Conservation (phyloP, 35 echinoderm and acorn worm species). For the Heliocidaris erythrogramma region DNA sequence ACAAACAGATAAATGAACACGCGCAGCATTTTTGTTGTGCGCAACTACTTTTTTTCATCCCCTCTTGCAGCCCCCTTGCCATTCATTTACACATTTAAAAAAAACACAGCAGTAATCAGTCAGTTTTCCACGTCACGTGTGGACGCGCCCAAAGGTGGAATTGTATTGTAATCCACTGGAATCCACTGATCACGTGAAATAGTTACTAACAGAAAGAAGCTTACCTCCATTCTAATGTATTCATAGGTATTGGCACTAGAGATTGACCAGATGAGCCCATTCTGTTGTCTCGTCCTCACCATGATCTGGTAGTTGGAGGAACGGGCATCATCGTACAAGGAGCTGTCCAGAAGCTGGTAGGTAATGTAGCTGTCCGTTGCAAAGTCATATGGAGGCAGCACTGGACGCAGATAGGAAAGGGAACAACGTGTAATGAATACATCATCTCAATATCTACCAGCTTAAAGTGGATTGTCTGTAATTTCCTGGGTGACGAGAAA, state of each 20-base stretch:
- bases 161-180: background rate
- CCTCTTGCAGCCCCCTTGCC: too few species aligned
- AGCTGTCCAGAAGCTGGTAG: constrained; percentile 59
- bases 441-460: too few species aligned
- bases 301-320: constrained; percentile 80
- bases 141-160: background rate
- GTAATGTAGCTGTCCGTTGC: constrained; percentile 73
- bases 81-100: too few species aligned
- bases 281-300: constrained; percentile 63
- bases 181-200: too few species aligned
- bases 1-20: too few species aligned
- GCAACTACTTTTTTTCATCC: too few species aligned
- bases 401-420: background rate
- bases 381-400: constrained; percentile 76
- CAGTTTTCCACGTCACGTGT: background rate
- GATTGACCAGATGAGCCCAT: constrained; percentile 82
- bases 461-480: too few species aligned
- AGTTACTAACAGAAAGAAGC: background rate
- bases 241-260: constrained; percentile 68
- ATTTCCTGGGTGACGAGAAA: too few species aligned
- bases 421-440: too few species aligned
- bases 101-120: background rate
- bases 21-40: too few species aligned
- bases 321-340: constrained; percentile 22
- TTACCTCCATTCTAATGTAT: constrained; percentile 87